These are phyloP conservation scores for Cosmia pyralina DNA, from an alignment of 2,888 invertebrate species.

Conservation along the genomic window DNA sequence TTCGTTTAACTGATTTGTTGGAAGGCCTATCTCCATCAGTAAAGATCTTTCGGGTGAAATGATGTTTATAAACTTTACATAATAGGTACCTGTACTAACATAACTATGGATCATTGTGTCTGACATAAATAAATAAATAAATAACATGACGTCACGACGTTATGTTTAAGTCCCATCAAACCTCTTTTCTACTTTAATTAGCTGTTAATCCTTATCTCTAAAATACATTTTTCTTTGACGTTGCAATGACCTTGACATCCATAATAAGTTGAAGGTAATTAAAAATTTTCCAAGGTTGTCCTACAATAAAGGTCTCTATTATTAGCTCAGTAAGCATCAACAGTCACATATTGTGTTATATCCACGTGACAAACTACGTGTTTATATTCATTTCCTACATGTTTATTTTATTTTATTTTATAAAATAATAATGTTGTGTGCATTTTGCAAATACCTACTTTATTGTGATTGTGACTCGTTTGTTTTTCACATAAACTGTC, in stretches of 20 bases:
- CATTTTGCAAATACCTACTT: neutral
- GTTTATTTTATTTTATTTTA: no score
- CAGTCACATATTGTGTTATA: neutral
- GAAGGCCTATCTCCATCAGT: neutral
- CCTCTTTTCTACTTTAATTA: no score
- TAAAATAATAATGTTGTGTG: no score
- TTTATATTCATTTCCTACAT: conserved; percentile 1
- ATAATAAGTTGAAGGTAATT: neutral
- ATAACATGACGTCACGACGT: no score
- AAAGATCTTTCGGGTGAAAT: no score
- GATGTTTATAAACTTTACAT: neutral
- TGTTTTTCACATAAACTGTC: neutral
- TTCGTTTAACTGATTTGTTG: neutral
- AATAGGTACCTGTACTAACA: no score
- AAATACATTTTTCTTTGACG: neutral
- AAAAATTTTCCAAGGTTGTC: neutral
- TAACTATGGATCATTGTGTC: no score
- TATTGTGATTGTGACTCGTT: neutral
- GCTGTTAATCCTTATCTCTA: no score
- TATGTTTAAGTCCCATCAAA: no score
- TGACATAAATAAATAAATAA: no score
- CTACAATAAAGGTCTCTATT: neutral
- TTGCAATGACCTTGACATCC: conserved; percentile 5
- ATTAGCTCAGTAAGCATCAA: neutral
- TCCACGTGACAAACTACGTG: neutral